These are phyloP conservation scores for Brachyhypopomus gauderio DNA, from an alignment of 2,113 vertebrate genomes.

Conservation along the genomic window DNA sequence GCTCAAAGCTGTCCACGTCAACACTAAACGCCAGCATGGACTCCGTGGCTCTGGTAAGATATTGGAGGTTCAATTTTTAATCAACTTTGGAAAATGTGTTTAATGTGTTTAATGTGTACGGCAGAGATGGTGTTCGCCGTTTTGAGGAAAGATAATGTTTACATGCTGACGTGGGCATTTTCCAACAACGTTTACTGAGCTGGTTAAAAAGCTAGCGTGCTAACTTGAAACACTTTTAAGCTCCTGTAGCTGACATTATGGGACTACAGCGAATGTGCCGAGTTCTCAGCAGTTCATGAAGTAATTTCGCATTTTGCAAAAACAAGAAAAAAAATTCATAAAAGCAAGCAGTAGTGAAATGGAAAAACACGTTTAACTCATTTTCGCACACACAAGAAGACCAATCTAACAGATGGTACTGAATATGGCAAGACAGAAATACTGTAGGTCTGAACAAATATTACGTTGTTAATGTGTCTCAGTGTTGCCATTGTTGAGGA, in stretches of 20 bases:
- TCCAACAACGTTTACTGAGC: conserved; percentile 22
- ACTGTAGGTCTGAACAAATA: not conserved
- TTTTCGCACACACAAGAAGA: not conserved
- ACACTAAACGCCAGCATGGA: conserved; percentile 77
- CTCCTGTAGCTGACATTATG: conserved; percentile 1
- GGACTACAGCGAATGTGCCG: not conserved
- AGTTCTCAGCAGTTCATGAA: not conserved
- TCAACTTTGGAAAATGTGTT: not conserved
- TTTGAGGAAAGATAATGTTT: conserved; percentile 7
- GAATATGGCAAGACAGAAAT: not conserved
- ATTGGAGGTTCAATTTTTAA: conserved; percentile 16
- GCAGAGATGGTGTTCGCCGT: not conserved
- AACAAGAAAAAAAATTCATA: too few species aligned
- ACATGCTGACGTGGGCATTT: conserved; percentile 49
- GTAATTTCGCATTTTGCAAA: not conserved
- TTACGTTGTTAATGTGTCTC: not conserved
- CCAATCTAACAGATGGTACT: conserved; percentile 37
- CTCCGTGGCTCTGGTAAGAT: conserved; percentile 73
- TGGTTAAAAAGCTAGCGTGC: conserved; percentile 21
- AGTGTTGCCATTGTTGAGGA: not conserved
- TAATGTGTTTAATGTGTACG: not conserved
- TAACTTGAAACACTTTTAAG: conserved; percentile 32
- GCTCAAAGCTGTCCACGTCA: conserved; percentile 81
- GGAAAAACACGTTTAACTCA: not conserved
- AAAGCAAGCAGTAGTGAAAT: not conserved